Conservation (phyloP, 2,888 invertebrate genomes). For the Agriopis leucophaearia region DNA sequence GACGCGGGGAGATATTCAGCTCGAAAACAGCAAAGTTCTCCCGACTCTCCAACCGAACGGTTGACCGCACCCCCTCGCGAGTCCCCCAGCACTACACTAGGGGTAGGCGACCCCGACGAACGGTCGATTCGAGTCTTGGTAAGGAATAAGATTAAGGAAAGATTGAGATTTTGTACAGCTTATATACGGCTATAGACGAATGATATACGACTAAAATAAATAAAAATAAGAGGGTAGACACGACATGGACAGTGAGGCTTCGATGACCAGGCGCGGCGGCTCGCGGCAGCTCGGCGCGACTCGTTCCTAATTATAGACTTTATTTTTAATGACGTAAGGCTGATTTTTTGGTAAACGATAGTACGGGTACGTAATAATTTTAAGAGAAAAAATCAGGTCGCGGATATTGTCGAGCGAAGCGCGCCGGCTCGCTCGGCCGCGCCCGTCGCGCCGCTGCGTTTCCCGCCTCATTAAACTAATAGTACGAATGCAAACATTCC, state of each 20-base stretch:
- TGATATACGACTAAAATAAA: conserved; percentile 63
- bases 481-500: conserved; percentile 33
- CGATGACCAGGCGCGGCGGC: conserved; percentile 48
- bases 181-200: conserved; percentile 49
- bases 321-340: conserved; percentile 78
- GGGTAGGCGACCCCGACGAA: conserved; percentile 75
- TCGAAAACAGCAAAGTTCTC: conserved; percentile 75
- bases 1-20: conserved; percentile 61
- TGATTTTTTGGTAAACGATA: conserved; percentile 77
- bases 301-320: conserved; percentile 81
- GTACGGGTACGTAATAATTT: conserved; percentile 71
- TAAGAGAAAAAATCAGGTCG: conserved; percentile 56
- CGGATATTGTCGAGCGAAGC: conserved; percentile 36
- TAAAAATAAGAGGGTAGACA: conserved; percentile 37
- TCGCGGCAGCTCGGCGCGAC: conserved; percentile 73
- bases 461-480: conserved; percentile 31
- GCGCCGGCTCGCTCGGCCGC: conserved; percentile 8
- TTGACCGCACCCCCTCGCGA: conserved; percentile 57
- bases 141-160: conserved; percentile 48
- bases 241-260: conserved; percentile 58
- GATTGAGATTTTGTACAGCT: conserved; percentile 72
- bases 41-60: conserved; percentile 82
- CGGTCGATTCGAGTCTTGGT: conserved; percentile 61
- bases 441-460: background rate
- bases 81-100: conserved; percentile 66